phyloP scores from a whole-genome alignment of 2,797 vertebrate species.

The Coracias cyanogaster region DNA sequence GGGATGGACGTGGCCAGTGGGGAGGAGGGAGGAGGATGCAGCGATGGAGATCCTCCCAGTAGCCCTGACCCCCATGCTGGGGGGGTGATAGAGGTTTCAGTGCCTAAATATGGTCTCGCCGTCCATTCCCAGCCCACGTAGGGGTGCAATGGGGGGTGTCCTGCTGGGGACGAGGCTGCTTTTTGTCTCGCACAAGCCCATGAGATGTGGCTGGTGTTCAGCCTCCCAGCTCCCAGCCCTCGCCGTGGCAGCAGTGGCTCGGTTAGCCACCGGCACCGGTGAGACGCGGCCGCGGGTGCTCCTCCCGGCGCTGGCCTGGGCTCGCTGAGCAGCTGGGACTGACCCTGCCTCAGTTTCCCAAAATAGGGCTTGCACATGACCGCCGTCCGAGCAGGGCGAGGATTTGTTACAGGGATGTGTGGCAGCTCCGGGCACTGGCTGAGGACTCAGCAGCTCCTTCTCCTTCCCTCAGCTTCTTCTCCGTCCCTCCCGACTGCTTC shows the following conservation, averaged over 20 bases:
- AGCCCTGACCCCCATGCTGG: fast-evolving
- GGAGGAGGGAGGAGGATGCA: neutral
- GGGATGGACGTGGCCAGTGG: neutral
- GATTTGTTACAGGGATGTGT: neutral
- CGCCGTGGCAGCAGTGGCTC: fast-evolving
- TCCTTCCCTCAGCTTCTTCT: neutral
- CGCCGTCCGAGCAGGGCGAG: neutral
- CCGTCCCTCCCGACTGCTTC: neutral
- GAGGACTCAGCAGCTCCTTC: neutral
- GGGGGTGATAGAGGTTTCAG: neutral
- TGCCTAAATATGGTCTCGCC: neutral
- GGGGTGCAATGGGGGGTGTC: neutral
- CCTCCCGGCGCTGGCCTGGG: fast-evolving
- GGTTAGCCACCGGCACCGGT: fast-evolving
- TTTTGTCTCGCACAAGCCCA: neutral
- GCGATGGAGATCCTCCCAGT: fast-evolving
- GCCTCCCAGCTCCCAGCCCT: neutral
- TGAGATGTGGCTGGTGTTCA: neutral
- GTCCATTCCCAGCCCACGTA: fast-evolving
- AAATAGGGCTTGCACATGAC: slow-evolving; percentile 48
- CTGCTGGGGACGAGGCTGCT: neutral
- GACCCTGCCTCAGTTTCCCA: slow-evolving; percentile 64
- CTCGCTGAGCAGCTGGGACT: neutral
- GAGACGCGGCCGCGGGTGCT: fast-evolving
- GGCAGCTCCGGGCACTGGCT: fast-evolving